Percentiles rank a stretch among this genome's conserved stretches.
These are phyloP conservation scores for Drosophila triauraria DNA, from an alignment of 1,140 invertebrate genomes.

Conservation along the genomic window DNA sequence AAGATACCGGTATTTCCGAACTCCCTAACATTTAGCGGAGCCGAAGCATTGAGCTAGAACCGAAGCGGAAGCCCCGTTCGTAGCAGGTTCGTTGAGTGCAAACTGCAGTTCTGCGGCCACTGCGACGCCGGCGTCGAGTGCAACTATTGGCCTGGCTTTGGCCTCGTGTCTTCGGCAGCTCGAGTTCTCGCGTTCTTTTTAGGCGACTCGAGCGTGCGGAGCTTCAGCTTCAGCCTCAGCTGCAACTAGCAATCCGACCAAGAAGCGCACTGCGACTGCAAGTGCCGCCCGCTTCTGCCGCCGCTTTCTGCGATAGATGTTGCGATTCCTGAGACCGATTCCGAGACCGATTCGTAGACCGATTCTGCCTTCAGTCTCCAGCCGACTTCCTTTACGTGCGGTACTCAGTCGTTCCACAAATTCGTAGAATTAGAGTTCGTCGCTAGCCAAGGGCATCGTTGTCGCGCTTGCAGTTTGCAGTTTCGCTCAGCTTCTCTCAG, in stretches of 20 bases:
- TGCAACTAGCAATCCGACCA: conserved; percentile 60
- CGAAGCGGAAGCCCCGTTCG: background rate
- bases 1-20: conserved; percentile 5
- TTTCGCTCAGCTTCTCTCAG: conserved; percentile 30
- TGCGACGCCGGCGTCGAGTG: conserved; percentile 66
- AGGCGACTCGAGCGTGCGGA: conserved; percentile 1
- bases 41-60: conserved; percentile 33
- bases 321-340: conserved; percentile 19
- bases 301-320: conserved; percentile 53
- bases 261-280: conserved; percentile 77
- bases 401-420: conserved; percentile 57
- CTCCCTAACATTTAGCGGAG: background rate
- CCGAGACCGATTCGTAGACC: conserved; percentile 21
- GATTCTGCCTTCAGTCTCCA: conserved; percentile 71
- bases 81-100: conserved; percentile 60
- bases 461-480: conserved; percentile 55
- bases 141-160: conserved; percentile 67
- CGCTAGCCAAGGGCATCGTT: conserved; percentile 29
- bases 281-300: conserved; percentile 65
- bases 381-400: conserved; percentile 74
- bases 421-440: conserved; percentile 43
- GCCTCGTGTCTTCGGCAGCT: conserved; percentile 18
- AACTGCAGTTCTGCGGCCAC: conserved; percentile 47
- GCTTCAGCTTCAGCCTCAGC: conserved; percentile 9
- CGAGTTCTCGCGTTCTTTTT: conserved; percentile 47